phyloP scores from a whole-genome alignment of 2,888 invertebrate genomes.

The Epistrophe eligans region DNA sequence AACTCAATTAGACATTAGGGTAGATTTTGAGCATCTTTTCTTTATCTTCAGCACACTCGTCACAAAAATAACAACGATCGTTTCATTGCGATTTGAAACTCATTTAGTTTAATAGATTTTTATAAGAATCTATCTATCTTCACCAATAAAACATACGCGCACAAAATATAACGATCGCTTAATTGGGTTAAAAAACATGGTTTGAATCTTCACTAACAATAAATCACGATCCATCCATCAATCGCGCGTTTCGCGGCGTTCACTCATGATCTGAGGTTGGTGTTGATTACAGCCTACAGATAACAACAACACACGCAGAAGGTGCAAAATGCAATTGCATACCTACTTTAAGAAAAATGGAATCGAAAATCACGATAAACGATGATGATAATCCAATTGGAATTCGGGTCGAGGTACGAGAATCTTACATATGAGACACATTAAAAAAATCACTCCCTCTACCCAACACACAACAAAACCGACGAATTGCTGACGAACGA shows the following conservation, averaged over 20 bases:
- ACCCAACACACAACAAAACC: slow-evolving; percentile 61
- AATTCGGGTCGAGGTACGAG: slow-evolving; percentile 18
- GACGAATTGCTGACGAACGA: slow-evolving; percentile 61
- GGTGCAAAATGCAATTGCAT: neutral
- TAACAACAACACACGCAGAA: neutral
- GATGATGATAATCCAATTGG: slow-evolving; percentile 47
- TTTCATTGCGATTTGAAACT: neutral
- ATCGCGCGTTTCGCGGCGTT: neutral
- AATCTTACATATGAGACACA: slow-evolving; percentile 21
- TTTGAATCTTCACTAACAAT: slow-evolving; percentile 24
- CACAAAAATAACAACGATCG: neutral
- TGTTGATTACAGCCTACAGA: neutral
- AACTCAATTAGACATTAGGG: neutral
- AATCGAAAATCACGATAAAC: slow-evolving; percentile 23
- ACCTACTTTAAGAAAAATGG: neutral
- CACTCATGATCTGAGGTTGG: neutral
- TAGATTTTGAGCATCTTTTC: neutral
- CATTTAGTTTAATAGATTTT: neutral
- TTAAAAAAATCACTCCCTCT: slow-evolving; percentile 9
- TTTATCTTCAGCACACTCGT: neutral
- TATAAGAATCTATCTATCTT: neutral
- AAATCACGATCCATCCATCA: neutral
- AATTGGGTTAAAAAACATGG: slow-evolving; percentile 3
- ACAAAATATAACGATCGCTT: neutral
- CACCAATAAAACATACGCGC: neutral